These are phyloP conservation scores for Autographa pulchrina DNA, from an alignment of 2,888 invertebrate species.

Conservation along the genomic window DNA sequence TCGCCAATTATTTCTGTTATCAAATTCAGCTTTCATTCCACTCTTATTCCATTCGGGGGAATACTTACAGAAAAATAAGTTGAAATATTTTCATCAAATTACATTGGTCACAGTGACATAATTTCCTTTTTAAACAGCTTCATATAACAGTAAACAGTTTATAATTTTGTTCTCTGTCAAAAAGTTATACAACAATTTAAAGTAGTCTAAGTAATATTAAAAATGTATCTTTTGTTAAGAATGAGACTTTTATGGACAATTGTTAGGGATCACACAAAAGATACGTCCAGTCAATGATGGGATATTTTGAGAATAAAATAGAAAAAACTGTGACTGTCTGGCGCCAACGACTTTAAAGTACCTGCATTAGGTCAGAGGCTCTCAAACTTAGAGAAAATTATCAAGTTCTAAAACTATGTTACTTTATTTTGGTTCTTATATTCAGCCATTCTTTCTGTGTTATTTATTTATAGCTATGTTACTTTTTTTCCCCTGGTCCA, in stretches of 20 bases:
- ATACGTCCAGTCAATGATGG: constrained; percentile 62
- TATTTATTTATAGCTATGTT: too few species aligned
- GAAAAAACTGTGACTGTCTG: constrained; percentile 74
- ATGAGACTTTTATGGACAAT: constrained; percentile 36
- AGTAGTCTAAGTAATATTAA: constrained; percentile 18
- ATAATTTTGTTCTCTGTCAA: neutral
- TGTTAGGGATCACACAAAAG: constrained; percentile 55
- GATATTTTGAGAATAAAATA: constrained; percentile 57
- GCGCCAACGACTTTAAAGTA: constrained; percentile 75
- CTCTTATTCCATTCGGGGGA: too few species aligned
- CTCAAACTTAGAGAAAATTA: constrained; percentile 63
- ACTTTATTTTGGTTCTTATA: too few species aligned
- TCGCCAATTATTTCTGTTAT: too few species aligned
- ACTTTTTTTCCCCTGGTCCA: too few species aligned
- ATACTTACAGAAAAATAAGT: too few species aligned
- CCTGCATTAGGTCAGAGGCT: constrained; percentile 67
- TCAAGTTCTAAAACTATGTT: neutral
- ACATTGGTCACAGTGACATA: neutral
- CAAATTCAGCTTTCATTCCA: too few species aligned
- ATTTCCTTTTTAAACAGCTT: neutral
- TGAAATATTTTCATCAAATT: neutral
- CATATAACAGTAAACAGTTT: neutral
- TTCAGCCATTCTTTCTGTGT: too few species aligned
- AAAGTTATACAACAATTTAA: neutral
- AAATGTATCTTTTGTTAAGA: constrained; percentile 34